phyloP scores from a whole-genome alignment of 2,888 invertebrate genomes.

The Schizotus pectinicornis region DNA sequence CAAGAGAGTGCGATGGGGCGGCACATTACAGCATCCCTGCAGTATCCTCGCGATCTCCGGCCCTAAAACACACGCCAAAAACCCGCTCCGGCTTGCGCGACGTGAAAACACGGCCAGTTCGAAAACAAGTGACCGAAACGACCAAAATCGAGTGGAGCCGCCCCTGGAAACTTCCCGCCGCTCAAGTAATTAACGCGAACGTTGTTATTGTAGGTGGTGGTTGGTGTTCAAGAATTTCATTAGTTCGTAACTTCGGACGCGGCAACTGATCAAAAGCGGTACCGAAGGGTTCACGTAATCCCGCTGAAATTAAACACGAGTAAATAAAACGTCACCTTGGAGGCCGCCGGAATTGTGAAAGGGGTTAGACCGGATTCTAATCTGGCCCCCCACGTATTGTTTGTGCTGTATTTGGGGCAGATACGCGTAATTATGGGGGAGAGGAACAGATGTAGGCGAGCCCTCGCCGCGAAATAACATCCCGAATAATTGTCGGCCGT shows the following conservation, averaged over 20 bases:
- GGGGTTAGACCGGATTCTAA: background rate
- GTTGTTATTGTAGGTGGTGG: no score
- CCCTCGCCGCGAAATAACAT: background rate
- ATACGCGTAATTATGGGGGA: slow-evolving; percentile 2
- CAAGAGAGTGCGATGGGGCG: slow-evolving; percentile 36
- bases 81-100: slow-evolving; percentile 4
- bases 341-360: no score
- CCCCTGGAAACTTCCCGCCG: background rate
- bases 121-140: slow-evolving; percentile 9
- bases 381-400: slow-evolving; percentile 5
- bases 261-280: no score
- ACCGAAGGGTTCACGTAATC: no score
- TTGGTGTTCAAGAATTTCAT: no score
- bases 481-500: background rate
- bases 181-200: no score
- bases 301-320: no score
- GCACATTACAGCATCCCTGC: slow-evolving; percentile 51
- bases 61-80: slow-evolving; percentile 37
- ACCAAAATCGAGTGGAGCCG: slow-evolving; percentile 1
- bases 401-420: background rate
- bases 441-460: background rate
- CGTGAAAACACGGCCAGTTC: slow-evolving; percentile 6
- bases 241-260: no score
- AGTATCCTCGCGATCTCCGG: slow-evolving; percentile 51
- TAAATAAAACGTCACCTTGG: no score